A percentile compares a stretch with the other conserved stretches of the same genome.
Evolutionary conservation across 2,113 vertebrate genomes (phyloP).

Genomic region (Apus apus): DNA sequence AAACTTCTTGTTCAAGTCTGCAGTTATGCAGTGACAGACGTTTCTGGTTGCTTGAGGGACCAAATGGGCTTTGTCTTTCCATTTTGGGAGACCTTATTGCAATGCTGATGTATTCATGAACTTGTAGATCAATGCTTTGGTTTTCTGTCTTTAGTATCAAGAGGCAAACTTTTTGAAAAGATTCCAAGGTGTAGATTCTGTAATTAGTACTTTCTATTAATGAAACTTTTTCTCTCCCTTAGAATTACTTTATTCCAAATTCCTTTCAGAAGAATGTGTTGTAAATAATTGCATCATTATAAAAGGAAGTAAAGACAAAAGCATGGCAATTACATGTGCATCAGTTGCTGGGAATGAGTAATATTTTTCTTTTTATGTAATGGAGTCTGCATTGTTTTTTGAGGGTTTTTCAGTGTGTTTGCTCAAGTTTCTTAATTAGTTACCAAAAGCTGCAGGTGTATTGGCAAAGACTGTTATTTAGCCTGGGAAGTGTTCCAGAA

Average conservation of each 20-base stretch:
- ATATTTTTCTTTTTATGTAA: slow-evolving; percentile 42
- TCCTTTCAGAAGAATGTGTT: slow-evolving; percentile 44
- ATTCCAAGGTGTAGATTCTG: background rate
- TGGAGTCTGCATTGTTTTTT: slow-evolving; percentile 48
- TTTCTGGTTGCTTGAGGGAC: background rate
- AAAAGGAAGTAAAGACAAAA: slow-evolving; percentile 32
- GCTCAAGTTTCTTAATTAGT: slow-evolving; percentile 74
- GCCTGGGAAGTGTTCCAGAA: slow-evolving; percentile 69
- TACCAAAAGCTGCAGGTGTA: slow-evolving; percentile 76
- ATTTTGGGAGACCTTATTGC: background rate
- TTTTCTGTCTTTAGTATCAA: background rate
- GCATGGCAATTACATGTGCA: slow-evolving; percentile 34
- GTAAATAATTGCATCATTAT: slow-evolving; percentile 39
- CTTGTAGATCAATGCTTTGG: background rate
- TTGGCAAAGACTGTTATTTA: slow-evolving; percentile 56
- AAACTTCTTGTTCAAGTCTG: background rate
- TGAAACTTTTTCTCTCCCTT: background rate
- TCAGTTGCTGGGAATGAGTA: background rate
- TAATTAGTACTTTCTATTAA: background rate
- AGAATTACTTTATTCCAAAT: background rate
- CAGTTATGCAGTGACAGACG: background rate
- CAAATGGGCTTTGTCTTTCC: background rate
- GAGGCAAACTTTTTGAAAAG: background rate
- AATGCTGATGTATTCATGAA: background rate
- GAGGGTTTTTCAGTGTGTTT: slow-evolving; percentile 61